phyloP scores from a whole-genome alignment of 1,140 invertebrate species.

The Lordiphosa mommai region DNA sequence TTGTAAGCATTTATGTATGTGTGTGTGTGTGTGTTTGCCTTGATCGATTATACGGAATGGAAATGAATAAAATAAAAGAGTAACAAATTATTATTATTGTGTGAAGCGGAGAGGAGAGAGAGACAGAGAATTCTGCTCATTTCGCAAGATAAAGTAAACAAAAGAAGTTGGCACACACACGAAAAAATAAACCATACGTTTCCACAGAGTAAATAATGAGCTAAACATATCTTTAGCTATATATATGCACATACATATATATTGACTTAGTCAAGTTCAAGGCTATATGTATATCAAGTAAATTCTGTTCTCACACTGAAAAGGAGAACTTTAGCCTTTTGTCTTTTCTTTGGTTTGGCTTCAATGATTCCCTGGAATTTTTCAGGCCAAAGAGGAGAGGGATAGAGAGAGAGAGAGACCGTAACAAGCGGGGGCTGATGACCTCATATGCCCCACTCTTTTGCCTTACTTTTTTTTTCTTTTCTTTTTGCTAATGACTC shows the following conservation, averaged over 20 bases:
- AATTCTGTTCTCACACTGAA: neutral
- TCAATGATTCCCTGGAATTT: conserved; percentile 59
- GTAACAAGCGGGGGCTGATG: conserved; percentile 33
- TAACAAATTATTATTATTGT: conserved; percentile 51
- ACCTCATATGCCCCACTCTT: conserved; percentile 34
- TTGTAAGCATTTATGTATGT: conserved; percentile 27
- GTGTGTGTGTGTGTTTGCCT: conserved; percentile 43
- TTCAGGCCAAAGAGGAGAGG: neutral
- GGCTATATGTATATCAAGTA: conserved; percentile 2
- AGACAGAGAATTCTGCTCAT: neutral
- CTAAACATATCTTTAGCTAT: conserved; percentile 12
- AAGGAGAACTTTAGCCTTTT: conserved; percentile 2
- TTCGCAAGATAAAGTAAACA: conserved; percentile 29
- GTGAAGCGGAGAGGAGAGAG: neutral
- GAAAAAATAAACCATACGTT: conserved; percentile 14
- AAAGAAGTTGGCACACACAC: conserved; percentile 15
- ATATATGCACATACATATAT: neutral
- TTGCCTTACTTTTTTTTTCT: neutral
- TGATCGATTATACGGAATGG: conserved; percentile 61
- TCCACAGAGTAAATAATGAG: conserved; percentile 9
- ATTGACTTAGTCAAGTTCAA: conserved; percentile 14
- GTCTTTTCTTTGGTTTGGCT: conserved; percentile 30
- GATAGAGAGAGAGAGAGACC: conserved; percentile 11
- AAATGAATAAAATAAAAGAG: conserved; percentile 48
- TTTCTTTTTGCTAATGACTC: conserved; percentile 17